Conservation (phyloP, 2,113 vertebrate species). For the Apeltes quadracus region DNA sequence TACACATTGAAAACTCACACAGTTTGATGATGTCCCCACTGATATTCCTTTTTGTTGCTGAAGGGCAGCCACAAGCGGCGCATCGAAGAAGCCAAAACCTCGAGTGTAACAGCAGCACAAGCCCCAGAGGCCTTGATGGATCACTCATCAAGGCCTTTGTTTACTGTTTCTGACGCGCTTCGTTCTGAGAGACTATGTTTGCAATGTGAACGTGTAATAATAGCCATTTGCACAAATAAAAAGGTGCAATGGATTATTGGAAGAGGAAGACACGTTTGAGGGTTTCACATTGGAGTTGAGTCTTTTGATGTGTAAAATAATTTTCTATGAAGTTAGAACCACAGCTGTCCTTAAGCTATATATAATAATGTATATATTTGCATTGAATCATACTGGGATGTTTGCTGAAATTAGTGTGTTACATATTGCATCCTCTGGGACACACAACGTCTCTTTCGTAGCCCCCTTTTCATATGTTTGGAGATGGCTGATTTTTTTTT, state of each 20-base stretch:
- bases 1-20: neutral
- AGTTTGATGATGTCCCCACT: neutral
- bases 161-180: neutral
- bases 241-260: neutral
- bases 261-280: neutral
- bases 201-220: neutral
- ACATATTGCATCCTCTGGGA: neutral
- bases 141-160: slow-evolving; percentile 29
- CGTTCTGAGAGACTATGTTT: slow-evolving; percentile 12
- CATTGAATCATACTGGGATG: too few relatives aligned
- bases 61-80: neutral
- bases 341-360: too few relatives aligned
- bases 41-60: neutral
- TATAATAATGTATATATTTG: too few relatives aligned
- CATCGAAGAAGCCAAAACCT: neutral
- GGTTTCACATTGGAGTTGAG: neutral
- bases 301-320: neutral
- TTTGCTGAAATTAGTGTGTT: too few relatives aligned
- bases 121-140: slow-evolving; percentile 23
- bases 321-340: neutral
- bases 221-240: neutral
- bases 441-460: too few relatives aligned
- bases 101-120: neutral
- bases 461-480: neutral
- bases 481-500: neutral